Evolutionary conservation across 2,797 vertebrate genomes (phyloP), one percentile per base, ranked within the genome.

Genomic region (Diplodus sargus): DNA sequence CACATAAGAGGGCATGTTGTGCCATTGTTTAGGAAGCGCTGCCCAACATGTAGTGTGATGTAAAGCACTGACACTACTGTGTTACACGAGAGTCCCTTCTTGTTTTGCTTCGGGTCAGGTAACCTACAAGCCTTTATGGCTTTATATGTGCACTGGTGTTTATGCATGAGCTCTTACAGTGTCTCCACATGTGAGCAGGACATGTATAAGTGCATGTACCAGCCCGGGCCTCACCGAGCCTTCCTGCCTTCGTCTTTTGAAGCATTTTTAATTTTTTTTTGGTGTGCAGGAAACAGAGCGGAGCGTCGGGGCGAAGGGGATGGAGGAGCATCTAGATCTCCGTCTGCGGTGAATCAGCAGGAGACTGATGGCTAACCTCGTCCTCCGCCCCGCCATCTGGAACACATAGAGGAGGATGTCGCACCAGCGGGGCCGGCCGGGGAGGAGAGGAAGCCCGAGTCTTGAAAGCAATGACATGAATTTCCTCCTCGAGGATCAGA

Each of bases 341-440:
- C 42, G 59, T 76, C 85, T 83, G 85, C 84, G 82, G 80, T 59
- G 57, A 81, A 85, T 74, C 91, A 87, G 83, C 81, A 51, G 86
- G 75, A 79, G 77, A 23, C 73, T 39, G 65, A 73, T 28, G 70
- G 67, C 74, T 23, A 12, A 58, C 57, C 70, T 42, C 68, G 43
- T 52, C 80, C 78, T 64, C 84, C 48, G 17, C 75, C 73, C 58
- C 1, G 54, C 83, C 91, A 91, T 91, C 82, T 90, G 90, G 91
- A 91, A 82, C 61, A 13, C 78, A 87, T 88, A 57, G 73, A 86
- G 65, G 72, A 87, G 83, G 89, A 91, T 53, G 81, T 81, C 12
- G 69, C 90, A 75, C 65, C 82, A 78, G 48, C 51, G 22, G 73
- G 76, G 71, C 64, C 58, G 13, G 59, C 43, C 28, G 30, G 6